Base-by-base conservation (phyloP, 2,797 vertebrate species). In the Microctenopoma stevenorrisi region DNA sequence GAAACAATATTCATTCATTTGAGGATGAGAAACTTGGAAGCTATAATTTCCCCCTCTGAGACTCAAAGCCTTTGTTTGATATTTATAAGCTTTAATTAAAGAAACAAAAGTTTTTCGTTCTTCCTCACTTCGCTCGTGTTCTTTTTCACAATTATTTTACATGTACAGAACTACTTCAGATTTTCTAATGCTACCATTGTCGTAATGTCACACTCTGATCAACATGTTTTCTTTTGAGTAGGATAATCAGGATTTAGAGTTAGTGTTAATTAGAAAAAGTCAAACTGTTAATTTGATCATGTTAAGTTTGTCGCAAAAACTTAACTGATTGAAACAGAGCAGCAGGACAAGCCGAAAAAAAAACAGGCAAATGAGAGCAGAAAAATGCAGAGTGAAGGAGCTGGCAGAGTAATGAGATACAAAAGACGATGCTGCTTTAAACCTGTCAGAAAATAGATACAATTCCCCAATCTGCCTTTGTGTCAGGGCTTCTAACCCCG, bases 361-460 rank as follows among this genome's bases (percentile, higher is more conserved):
- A 66, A 16, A 3, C 1, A n/a, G 58, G 64, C 46, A 65, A 50
- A 75, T 52, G 25, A 57, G 16, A 47, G 48, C 2, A 35, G 35
- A 16, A 22, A 65, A 69, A 67, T 35, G 12, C 15, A 40, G 40
- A 5, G 12, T 53, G 33, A 59, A 44, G 69, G 51, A 75, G 26
- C 43, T 67, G 48, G 42, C 47, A 51, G 35, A 59, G 18, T 10
- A 46, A 48, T 22, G 28, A 73, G 50, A 70, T 48, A 64, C 38
- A 66, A 14, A 69, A 63, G 64, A 73, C 60, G 68, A 86, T 77
- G 57, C 66, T 65, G 53, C 69, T 76, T 78, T 85, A 80, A 85
- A 70, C 37, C 79, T 86, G 67, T 79, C 78, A 84, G 83, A 83
- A 84, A 90, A 89, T 78, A 69, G 72, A 76, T 79, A 70, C 64